Base-by-base conservation (phyloP, 2,797 vertebrate genomes). In the Phoxinus dragarum region DNA sequence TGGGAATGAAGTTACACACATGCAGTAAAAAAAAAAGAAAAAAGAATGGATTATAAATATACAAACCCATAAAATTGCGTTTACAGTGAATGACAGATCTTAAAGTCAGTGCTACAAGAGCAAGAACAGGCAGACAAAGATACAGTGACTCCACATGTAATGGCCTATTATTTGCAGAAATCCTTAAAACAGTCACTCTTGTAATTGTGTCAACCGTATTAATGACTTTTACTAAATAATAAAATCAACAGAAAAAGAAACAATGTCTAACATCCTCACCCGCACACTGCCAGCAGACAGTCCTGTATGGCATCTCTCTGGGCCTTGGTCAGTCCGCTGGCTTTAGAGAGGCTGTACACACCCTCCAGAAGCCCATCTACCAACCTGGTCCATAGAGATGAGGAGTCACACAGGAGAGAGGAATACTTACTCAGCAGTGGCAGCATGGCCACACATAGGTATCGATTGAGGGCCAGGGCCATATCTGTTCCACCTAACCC, bases 391-490 rank as follows among this genome's bases (percentile, higher is more conserved):
- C 94, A 95, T 86, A 96, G 95, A 88, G 97, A 96, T 0, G 97
- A 95, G 82, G 96, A 95, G 87, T 94, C 95, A 78, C 93, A 94
- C 84, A 99, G 96, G 10, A 99, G 95, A 56, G 94, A 94, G 42
- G 98, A 97, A 74, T 94, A 97, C 91, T 97, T 96, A 27, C 95
- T 97, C 88, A 99, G 91, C 66, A 99, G 92, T 16, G 98, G 98
- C 86, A 99, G 92, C 82, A 97, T 96, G 3, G 97, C 95, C 10
- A 96, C 95, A 88, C 97, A 98, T 86, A 99, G 93, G 92, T 99
- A 99, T 86, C 98, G 95, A 92, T 99, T 98, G 88, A 99, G 94
- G 83, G 97, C 97, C 93, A 99, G 92, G 52, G 98, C 97, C 98
- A 99, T 98, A 91, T 99, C 98, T 0, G 96, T 98, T 64, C 97